Evolutionary conservation across 2,797 vertebrate genomes (phyloP).

Genomic region (Emydoidea blandingii): DNA sequence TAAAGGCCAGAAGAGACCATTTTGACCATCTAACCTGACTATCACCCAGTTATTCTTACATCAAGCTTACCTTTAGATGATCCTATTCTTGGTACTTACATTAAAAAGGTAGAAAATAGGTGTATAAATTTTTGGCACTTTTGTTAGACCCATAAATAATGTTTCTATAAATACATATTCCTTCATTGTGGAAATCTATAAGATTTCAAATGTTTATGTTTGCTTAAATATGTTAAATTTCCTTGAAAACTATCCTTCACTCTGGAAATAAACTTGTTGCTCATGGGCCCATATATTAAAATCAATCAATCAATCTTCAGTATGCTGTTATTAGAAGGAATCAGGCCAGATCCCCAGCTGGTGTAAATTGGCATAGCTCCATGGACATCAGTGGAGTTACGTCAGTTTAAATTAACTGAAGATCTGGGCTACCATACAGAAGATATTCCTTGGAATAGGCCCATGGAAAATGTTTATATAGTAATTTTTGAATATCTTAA

Average conservation of each 20-base stretch:
- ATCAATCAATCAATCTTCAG: neutral
- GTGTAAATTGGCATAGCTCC: accelerated
- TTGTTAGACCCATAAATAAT: neutral
- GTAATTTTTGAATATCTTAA: neutral
- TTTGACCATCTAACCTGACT: neutral
- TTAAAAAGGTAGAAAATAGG: neutral
- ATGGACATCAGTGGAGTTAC: neutral
- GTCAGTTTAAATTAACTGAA: neutral
- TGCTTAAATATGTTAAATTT: neutral
- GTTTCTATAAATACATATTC: neutral
- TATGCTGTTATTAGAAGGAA: neutral
- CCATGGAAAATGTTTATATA: neutral
- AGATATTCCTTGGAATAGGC: neutral
- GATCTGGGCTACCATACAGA: neutral
- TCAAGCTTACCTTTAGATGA: neutral
- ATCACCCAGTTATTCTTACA: neutral
- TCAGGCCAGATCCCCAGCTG: neutral
- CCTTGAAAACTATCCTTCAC: neutral
- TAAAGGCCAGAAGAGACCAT: neutral
- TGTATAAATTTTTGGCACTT: neutral
- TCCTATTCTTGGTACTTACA: neutral
- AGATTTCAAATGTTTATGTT: neutral
- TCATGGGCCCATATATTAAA: neutral
- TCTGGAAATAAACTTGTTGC: neutral
- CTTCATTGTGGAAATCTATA: neutral